Evolutionary conservation across 2,113 vertebrate genomes (phyloP), one percentile per base, ranked within the genome.

Genomic region (Corythaixoides concolor): DNA sequence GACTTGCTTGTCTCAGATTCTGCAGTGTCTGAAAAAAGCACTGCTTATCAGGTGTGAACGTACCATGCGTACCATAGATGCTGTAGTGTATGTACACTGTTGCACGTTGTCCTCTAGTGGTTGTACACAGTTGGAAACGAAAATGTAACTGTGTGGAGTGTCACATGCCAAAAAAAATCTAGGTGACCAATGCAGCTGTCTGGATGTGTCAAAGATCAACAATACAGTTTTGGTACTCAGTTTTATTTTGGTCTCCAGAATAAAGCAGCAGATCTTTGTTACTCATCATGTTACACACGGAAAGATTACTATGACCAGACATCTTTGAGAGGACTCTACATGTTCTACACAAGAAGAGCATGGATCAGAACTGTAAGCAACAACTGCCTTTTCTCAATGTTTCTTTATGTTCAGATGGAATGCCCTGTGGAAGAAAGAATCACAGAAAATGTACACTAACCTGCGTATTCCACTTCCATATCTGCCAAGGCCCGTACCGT

Each of bases 391-490:
- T 82, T 27, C 52, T 72, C 39, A 50, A 0, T 15, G 16, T 35
- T 84, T 92, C 56, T 30, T 80, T 30, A 74, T 0, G 3, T 27
- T 22, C 30, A 63, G 56, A 45, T 37, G 39, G 30, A 91, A 85
- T 17, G 12, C 5, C 9, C 43, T 9, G 12, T 3, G 24, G 47
- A 75, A 84, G 47, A 75, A 84, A 84, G 33, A 92, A 87, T 37
- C n/a, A 84, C 47, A 59, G 18, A 81, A 32, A 56, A 56, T 2
- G 4, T 35, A 85, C 96, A 97, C 97, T 84, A 52, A 99, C 99
- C 98, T 89, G 98, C 97, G 60, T 99, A 99, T 62, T 99, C 98
- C 93, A 99, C 93, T 82, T 99, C 99, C 49, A 98, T 96, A 72
- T 98, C 94, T 68, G 99, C 99, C 89, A 99, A 91, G 28, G 97